Evolutionary conservation across 2,888 invertebrate genomes (phyloP).

Genomic region (Parnassius smintheus): DNA sequence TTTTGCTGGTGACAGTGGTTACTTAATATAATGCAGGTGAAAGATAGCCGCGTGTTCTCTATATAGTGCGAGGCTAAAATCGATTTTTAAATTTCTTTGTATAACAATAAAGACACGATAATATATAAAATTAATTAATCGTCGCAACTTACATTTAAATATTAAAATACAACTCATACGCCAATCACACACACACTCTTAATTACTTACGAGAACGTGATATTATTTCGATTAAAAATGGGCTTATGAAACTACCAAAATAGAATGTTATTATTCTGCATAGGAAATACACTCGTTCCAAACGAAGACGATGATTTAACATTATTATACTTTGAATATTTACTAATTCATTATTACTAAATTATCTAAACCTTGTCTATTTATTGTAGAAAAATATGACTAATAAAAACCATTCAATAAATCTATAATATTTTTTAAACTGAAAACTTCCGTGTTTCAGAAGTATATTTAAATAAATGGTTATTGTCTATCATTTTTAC

Average conservation of each 20-base stretch:
- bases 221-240: not conserved
- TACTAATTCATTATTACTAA: conserved; percentile 10
- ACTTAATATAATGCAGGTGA: no score
- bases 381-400: conserved; percentile 25
- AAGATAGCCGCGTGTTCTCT: no score
- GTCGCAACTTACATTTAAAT: not conserved
- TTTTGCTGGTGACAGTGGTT: no score
- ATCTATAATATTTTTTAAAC: not conserved
- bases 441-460: no score
- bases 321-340: conserved; percentile 6
- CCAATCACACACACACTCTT: conserved; percentile 8
- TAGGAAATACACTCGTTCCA: conserved; percentile 14
- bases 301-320: not conserved
- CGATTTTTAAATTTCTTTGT: no score
- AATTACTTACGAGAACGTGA: not conserved
- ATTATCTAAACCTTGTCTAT: conserved; percentile 10
- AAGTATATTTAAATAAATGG: no score
- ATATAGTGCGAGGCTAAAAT: no score
- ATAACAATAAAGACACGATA: no score
- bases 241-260: conserved; percentile 6
- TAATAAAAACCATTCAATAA: not conserved
- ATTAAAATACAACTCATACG: not conserved
- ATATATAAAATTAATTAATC: no score
- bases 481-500: no score
- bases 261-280: conserved; percentile 6